Evolutionary conservation across 2,888 invertebrate genomes (phyloP), one percentile per base, ranked within the genome.

Genomic region (Drosophila nr. perissopoda): DNA sequence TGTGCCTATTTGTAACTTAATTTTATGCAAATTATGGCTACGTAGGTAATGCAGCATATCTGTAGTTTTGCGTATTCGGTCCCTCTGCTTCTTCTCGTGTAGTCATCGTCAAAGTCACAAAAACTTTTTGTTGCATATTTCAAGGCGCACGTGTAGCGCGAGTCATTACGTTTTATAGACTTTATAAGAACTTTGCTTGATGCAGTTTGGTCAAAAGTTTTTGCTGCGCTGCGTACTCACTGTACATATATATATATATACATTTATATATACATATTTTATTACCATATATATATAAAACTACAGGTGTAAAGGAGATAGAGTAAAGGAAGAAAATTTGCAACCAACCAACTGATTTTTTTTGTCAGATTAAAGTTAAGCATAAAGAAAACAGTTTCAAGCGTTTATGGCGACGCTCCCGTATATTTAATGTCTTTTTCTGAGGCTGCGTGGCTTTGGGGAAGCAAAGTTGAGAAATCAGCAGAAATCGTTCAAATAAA

Each of bases 111-210:
- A 84, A 87, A 85, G 85, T 83, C 87, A 77, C 64, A 60, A 73
- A 69, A 83, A 85, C 72, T 68, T 87, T 80, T 82, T 84, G 84
- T 87, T 84, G 85, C 85, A 85, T 85, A 87, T 83, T 85, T 85
- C 73, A 63, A 61, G 70, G 82, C 59, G 78, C 78, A 70, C 83
- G 77, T 85, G 87, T 85, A 85, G 81, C 85, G 76, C 85, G 76
- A 85, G 88, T 87, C 87, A 87, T 85, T 85, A 85, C 87, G 73
- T 85, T 85, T 85, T 85, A 85, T 85, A 85, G 85, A 85, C 85
- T 85, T 87, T 85, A 76, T 87, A 85, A 83, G 85, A 85, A 85
- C 66, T 85, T 85, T 80, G 69, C 58, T 56, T 75, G 80, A 82
- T 87, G 87, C 85, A 85, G 85, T 81, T 87, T 73, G 85, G 76